Evolutionary conservation across 2,797 vertebrate genomes (phyloP), one percentile per base, ranked within the genome.

Genomic region (Sebastes kiyomatsui): DNA sequence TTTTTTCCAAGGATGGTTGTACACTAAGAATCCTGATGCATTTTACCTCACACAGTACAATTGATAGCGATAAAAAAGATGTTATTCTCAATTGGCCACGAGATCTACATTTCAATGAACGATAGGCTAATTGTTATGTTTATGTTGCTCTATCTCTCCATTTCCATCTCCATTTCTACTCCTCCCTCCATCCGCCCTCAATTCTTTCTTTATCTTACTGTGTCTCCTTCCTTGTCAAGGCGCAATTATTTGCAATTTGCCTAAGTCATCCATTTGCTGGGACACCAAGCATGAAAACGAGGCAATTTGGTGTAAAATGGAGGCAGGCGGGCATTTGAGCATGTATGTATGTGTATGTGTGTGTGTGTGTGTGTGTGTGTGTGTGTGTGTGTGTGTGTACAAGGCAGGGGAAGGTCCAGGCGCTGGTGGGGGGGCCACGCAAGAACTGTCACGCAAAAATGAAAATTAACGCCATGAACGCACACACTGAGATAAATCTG

Each of bases 201-300:
- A 90, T 83, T 90, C 90, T 91, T 96, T 97, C 96, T 90, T 88
- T 87, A 91, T 93, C 96, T 96, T 96, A 96, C 95, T 59, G 88
- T 92, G 89, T 92, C 96, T 97, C 96, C 96, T 96, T 96, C 96
- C 96, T 97, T 97, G 96, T 97, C 93, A 97, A 97, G 97, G 96
- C 97, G 96, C 98, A 99, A 99, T 99, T 99, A 99, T 99, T 99
- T 99, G 98, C 98, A 99, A 99, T 99, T 99, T 99, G 98, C 97
- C 97, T 98, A 99, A 99, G 98, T 99, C 96, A 96, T 98, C 97
- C 98, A 99, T 99, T 99, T 99, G 97, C 97, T 97, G 97, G 97
- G 97, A 99, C 97, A 92, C 97, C 97, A 97, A 99, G 98, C 98
- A 99, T 99, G 98, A 99, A 99, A 98, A 98, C 97, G 96, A 99